Base-by-base conservation (phyloP, 2,113 vertebrate genomes). In the Mustela lutreola region DNA sequence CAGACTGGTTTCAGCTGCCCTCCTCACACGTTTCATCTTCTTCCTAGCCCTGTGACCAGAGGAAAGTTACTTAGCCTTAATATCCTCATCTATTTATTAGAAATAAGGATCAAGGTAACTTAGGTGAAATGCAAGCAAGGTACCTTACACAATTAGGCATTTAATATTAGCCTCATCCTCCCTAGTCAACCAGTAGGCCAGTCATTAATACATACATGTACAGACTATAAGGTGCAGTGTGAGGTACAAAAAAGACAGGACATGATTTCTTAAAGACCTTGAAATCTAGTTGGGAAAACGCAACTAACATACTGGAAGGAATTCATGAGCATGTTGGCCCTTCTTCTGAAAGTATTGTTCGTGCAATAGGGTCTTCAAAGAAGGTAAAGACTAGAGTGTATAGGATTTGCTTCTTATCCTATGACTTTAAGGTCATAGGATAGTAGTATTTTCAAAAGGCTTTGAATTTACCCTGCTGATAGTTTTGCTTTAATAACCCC, bases 141-240 rank as follows among this genome's bases (percentile, higher is more conserved):
- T 81, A 33, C 42, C 56, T 96, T 92, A 75, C 4, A 76, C 62
- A 71, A 91, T 24, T 42, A 84, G 26, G 11, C 45, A 87, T 87
- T 97, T 97, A 96, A 42, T 86, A 71, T 81, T 95, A 86, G 76
- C 18, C 5, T 97, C 36, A 65, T 73, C 12, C 62, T 96, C 39
- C 45, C 73, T 33, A 63, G 16, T 75, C 53, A 94, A 28, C 36
- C 48, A 48, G 50, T 60, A 87, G 26, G 87, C 4, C 22, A 39
- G 7, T 81, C n/a, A 62, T 95, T 92, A 62, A n/a, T 82, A 4
- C 65, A 89, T 80, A 39, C 67, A 31, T 83, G 1, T 96, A 50
- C 71, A 80, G 62, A 86, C 36, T 91, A 0, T 95, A 83, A 91
- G 63, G 33, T 94, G 2, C 31, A 83, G 11, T 53, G 26, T 92